Evolutionary conservation across 1,140 invertebrate species (phyloP).

Genomic region (Copidosoma floridanum): DNA sequence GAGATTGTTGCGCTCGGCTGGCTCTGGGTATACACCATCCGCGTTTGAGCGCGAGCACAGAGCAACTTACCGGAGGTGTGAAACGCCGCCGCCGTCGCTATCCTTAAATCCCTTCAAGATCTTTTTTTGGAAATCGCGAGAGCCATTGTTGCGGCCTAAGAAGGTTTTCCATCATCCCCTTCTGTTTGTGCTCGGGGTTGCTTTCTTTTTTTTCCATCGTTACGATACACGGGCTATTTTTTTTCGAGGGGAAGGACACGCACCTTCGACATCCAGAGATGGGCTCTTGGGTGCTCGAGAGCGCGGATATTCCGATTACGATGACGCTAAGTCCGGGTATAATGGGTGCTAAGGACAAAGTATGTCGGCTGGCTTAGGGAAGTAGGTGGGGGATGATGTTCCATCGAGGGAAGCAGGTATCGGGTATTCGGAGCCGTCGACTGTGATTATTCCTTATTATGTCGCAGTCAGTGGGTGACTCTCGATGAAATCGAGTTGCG

Average conservation of each 20-base stretch:
- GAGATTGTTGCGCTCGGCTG: constrained; percentile 49
- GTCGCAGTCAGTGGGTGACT: too few relatives aligned
- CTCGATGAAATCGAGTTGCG: too few relatives aligned
- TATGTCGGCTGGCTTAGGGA: too few relatives aligned
- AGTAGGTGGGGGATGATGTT: too few relatives aligned
- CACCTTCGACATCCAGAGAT: constrained; percentile 26
- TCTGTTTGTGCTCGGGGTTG: constrained; percentile 26
- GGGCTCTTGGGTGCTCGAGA: constrained; percentile 45
- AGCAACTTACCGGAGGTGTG: constrained; percentile 53
- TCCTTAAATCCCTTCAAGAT: constrained; percentile 50
- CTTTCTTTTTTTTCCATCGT: constrained; percentile 23
- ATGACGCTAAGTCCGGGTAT: too few relatives aligned
- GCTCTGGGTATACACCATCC: constrained; percentile 49
- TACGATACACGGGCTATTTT: too few relatives aligned
- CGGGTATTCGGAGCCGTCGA: too few relatives aligned
- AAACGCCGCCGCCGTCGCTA: constrained; percentile 42
- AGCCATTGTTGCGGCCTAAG: constrained; percentile 53
- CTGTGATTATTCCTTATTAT: too few relatives aligned
- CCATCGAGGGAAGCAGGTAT: too few relatives aligned
- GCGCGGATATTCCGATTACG: constrained; percentile 18
- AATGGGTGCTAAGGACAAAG: too few relatives aligned
- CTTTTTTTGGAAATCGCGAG: constrained; percentile 50
- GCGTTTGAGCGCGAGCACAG: constrained; percentile 37
- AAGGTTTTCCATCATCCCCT: too few relatives aligned
- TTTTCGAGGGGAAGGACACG: too few relatives aligned